Evolutionary conservation across 1,140 invertebrate species (phyloP), one percentile per base, ranked within the genome.

Genomic region (Eurosta solidaginis): DNA sequence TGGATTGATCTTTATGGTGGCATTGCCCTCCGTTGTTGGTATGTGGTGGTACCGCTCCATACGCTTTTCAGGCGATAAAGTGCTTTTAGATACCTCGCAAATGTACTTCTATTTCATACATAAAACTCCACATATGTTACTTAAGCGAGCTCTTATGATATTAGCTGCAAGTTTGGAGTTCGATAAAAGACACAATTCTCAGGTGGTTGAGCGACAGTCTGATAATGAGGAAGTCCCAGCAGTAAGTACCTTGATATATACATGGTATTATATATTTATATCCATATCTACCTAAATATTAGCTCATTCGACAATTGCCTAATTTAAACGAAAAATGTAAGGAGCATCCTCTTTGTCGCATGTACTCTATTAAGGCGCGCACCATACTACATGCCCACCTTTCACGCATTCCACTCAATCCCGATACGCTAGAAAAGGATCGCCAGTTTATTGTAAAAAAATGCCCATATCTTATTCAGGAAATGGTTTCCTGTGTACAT

Each of bases 31-130:
- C 76, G 93, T 93, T 81, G 94, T 99, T 81, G 97, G 97, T 59
- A 95, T 96, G 82, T 99, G 98, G 98, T 99, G 98, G 98, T 98
- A 99, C 88, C 93, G 95, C 78, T 98, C 97, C 68, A 99, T 99
- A 80, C 94, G 97, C 84, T 99, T 96, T 88, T 97, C 96, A 81
- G 96, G 96, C 81, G 97, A 98, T 87, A 95, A 97, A 91, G 97
- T 99, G 14, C 89, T 99, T 9, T 88, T 99, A 22, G 96, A 98
- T 84, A 99, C 98, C 22, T 96, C 97, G 1, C 93, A 97, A 87
- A 92, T 99, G 87, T 99, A 98, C 89, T 97, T 95, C 84, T 96
- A 94, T 84, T 99, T 97, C 88, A 96, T 99, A 83, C 93, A 97
- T 86, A 98, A 98, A 89, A 98, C 96, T 44, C 96, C 96, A 4